phyloP scores from a whole-genome alignment of 2,797 vertebrate genomes.

The Netta rufina region DNA sequence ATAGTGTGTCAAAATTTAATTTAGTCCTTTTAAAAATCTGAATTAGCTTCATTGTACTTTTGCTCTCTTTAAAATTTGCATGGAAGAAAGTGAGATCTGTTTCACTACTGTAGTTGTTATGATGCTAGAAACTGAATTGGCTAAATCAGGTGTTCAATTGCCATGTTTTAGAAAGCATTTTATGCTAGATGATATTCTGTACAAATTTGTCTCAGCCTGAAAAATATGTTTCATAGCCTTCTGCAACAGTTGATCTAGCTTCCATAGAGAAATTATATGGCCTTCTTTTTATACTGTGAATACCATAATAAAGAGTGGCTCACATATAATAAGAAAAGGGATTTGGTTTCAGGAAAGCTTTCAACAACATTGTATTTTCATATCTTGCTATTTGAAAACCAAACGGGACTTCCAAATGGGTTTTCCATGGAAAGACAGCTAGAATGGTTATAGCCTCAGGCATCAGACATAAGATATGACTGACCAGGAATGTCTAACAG shows the following conservation, averaged over 20 bases:
- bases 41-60: neutral
- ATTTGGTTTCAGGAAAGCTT: neutral
- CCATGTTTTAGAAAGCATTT: neutral
- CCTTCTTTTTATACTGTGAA: neutral
- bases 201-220: neutral
- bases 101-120: neutral
- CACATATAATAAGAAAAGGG: neutral
- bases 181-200: neutral
- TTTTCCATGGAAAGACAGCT: neutral
- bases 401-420: neutral
- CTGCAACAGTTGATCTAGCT: neutral
- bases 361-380: neutral
- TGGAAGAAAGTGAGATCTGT: neutral
- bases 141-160: neutral
- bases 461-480: neutral
- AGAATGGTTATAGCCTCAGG: neutral
- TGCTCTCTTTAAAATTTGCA: neutral
- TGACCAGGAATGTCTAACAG: neutral
- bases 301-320: neutral
- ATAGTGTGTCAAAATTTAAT: neutral
- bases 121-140: neutral
- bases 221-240: neutral
- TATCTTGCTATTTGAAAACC: neutral
- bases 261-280: neutral
- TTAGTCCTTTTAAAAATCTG: neutral